Conservation (phyloP, 2,113 vertebrate species). For the Shinisaurus crocodilurus region DNA sequence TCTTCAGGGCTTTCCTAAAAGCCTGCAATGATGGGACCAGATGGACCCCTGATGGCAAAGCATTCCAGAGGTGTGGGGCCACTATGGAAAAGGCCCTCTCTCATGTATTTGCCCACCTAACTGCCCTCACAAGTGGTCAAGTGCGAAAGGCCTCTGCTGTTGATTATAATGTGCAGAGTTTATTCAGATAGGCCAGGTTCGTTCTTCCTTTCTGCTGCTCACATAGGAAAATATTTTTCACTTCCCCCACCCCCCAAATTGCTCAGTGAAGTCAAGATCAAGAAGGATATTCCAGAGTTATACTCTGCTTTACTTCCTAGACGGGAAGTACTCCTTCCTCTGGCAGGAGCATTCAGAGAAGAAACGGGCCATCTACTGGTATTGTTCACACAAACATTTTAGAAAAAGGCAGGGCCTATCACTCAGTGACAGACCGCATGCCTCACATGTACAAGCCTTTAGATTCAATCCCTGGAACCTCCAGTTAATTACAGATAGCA, state of each 20-base stretch:
- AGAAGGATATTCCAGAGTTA: neutral
- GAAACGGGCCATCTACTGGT: neutral
- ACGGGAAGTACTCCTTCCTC: neutral
- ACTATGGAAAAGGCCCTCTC: too few relatives aligned
- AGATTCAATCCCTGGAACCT: neutral
- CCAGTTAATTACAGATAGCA: neutral
- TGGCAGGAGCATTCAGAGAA: neutral
- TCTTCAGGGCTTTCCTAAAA: too few relatives aligned
- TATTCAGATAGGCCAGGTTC: neutral
- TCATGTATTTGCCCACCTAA: too few relatives aligned
- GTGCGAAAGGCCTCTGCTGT: too few relatives aligned
- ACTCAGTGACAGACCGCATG: neutral
- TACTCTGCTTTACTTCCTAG: neutral
- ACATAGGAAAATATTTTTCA: neutral
- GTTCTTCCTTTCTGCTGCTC: neutral
- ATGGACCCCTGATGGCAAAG: too few relatives aligned
- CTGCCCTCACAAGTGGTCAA: too few relatives aligned
- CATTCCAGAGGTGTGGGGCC: too few relatives aligned
- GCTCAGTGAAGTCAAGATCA: neutral
- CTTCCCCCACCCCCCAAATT: neutral
- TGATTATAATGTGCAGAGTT: neutral
- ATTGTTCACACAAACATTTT: neutral
- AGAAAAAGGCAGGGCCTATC: neutral
- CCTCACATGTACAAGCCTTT: neutral
- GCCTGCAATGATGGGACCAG: too few relatives aligned